These are phyloP conservation scores for Lysiphlebus fabarum DNA, from an alignment of 1,140 invertebrate genomes.

Conservation along the genomic window DNA sequence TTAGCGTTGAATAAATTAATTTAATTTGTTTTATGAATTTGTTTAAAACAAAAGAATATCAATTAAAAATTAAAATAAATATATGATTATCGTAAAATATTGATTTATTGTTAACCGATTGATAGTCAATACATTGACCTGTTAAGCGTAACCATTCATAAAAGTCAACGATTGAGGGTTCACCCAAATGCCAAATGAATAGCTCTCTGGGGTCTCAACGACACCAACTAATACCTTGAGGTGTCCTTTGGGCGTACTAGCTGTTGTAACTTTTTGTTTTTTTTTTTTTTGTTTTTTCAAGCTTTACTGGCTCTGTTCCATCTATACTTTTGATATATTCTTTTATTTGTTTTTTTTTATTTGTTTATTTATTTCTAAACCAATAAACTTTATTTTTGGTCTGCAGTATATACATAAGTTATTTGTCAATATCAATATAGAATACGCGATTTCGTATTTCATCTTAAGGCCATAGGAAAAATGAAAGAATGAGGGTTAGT, in stretches of 20 bases:
- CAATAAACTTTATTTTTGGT: slow-evolving; percentile 7
- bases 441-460: slow-evolving; percentile 13
- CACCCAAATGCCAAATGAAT: slow-evolving; percentile 35
- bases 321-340: neutral
- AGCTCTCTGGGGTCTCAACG: slow-evolving; percentile 30
- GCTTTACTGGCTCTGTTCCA: neutral
- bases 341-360: slow-evolving; percentile 4
- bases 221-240: slow-evolving; percentile 24
- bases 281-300: neutral
- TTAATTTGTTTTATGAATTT: too few species aligned
- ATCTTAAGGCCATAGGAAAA: neutral
- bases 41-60: too few species aligned
- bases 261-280: neutral
- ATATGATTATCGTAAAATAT: too few species aligned
- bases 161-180: slow-evolving; percentile 20
- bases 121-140: slow-evolving; percentile 1
- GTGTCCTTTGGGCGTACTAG: slow-evolving; percentile 12
- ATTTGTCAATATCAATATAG: slow-evolving; percentile 31
- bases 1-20: too few species aligned
- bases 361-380: neutral
- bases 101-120: neutral
- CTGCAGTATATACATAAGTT: slow-evolving; percentile 18
- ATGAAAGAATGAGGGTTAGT: slow-evolving; percentile 3
- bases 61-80: too few species aligned
- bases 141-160: slow-evolving; percentile 21